Conservation (phyloP, 2,113 vertebrate species). For the Callorhinus ursinus region DNA sequence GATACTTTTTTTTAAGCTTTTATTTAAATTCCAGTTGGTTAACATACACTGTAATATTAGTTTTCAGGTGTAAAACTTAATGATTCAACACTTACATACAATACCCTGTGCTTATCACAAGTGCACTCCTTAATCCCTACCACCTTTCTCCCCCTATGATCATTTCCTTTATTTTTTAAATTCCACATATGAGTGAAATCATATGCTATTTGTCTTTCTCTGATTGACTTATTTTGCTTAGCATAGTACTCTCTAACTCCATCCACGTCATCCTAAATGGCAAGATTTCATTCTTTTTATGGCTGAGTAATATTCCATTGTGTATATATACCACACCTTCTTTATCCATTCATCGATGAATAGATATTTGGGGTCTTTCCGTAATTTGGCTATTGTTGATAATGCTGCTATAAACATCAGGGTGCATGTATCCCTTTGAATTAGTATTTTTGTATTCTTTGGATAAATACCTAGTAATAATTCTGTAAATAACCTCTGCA, state of each 20-base stretch:
- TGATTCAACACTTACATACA: neutral
- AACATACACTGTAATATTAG: neutral
- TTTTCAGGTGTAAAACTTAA: neutral
- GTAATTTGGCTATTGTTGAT: neutral
- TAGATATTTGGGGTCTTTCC: neutral
- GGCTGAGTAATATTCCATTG: neutral
- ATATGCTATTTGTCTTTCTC: neutral
- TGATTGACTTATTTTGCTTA: neutral
- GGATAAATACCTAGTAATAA: neutral
- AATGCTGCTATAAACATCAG: neutral
- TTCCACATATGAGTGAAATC: neutral
- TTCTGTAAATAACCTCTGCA: neutral
- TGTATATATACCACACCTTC: neutral
- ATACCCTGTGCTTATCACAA: neutral
- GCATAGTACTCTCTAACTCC: neutral
- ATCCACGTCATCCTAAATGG: neutral
- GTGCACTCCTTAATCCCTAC: neutral
- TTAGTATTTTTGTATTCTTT: neutral
- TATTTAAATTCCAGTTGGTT: neutral
- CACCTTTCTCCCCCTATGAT: neutral
- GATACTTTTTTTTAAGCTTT: neutral
- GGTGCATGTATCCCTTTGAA: neutral
- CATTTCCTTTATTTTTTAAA: neutral
- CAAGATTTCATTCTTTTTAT: neutral
- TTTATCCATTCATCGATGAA: neutral